phyloP scores from a whole-genome alignment of 2,888 invertebrate species.

The Hirtodrosophila cameraria region DNA sequence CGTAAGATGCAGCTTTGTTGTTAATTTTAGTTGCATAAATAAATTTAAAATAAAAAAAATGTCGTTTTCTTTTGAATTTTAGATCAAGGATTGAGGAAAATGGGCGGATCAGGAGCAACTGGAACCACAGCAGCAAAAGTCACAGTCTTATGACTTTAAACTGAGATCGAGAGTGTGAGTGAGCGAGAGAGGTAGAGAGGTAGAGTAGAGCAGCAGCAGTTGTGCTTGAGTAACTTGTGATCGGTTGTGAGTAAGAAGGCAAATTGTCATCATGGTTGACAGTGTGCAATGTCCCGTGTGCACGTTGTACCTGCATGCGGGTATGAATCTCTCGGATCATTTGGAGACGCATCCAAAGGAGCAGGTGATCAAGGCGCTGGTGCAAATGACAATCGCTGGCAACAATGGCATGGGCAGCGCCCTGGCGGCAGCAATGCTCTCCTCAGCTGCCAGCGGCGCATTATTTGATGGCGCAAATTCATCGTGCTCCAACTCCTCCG shows the following conservation, averaged over 20 bases:
- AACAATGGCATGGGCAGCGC: constrained; percentile 51
- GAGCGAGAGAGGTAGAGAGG: constrained; percentile 16
- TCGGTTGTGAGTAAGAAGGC: constrained; percentile 4
- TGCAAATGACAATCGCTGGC: constrained; percentile 82
- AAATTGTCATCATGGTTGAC: constrained; percentile 75
- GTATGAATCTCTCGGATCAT: constrained; percentile 92
- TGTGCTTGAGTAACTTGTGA: constrained; percentile 26
- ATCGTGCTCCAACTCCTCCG: neutral
- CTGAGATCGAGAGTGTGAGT: constrained; percentile 26
- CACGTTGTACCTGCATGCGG: constrained; percentile 92
- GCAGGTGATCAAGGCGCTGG: constrained; percentile 92
- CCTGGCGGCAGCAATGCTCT: constrained; percentile 56
- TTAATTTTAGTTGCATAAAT: too few relatives aligned
- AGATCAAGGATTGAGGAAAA: constrained; percentile 59
- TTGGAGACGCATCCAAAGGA: constrained; percentile 94
- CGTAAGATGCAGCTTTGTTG: too few relatives aligned
- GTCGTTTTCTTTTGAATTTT: constrained; percentile 18
- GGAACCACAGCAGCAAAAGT: constrained; percentile 21
- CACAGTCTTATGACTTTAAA: constrained; percentile 70
- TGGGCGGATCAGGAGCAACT: constrained; percentile 46
- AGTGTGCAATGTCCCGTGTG: constrained; percentile 91
- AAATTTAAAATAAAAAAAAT: too few relatives aligned
- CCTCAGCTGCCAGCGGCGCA: constrained; percentile 19
- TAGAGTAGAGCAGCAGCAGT: constrained; percentile 16
- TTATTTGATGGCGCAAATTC: constrained; percentile 19